Base-by-base conservation (phyloP, 2,113 vertebrate species). In the Tamias sibiricus region DNA sequence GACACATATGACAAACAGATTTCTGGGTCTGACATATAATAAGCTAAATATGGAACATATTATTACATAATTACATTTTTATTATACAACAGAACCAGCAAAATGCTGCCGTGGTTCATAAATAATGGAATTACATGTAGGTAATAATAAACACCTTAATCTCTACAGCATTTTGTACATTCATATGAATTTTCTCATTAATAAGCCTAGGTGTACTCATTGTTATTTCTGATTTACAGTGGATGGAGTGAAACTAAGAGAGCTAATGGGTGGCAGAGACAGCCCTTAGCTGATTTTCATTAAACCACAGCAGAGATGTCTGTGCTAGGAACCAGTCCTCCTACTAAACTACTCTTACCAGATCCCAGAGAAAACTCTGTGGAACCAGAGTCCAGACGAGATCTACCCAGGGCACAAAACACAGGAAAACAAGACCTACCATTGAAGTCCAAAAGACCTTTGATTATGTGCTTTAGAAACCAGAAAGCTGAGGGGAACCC, bases 1-100 rank as follows among this genome's bases (percentile, higher is more conserved):
- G 86, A 57, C 91, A 90, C 96, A 95, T 86, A 47, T 97, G 96
- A 97, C 90, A 90, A 90, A 72, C 97, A 97, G 92, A 97, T 95
- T 96, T 92, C 90, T 42, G 37, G 74, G 83, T 95, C 86, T 76
- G 90, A 77, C 92, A 77, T 91, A 42, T 72, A 95, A 91, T 72
- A 93, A 97, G 49, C 89, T 84, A 87, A 94, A 93, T 64, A 59
- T 49, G 94, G 95, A 93, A 80, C 54, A 13, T 64, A 90, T 96
- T 97, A 75, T 88, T 97, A 80, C 22, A 80, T 80, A 94, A 95
- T 96, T 95, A 94, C 49, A 89, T 57, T 96, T 90, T 95, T 90
- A 96, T 93, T 95, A 94, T 84, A 83, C 76, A 93, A 35, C 83
- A 90, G 91, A 91, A 54, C 83, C 47, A 87, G 77, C 35, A 49